Percentiles rank a stretch among this genome's conserved stretches.
Evolutionary conservation across 2,113 vertebrate genomes (phyloP).

Genomic region (Tragelaphus strepsiceros): DNA sequence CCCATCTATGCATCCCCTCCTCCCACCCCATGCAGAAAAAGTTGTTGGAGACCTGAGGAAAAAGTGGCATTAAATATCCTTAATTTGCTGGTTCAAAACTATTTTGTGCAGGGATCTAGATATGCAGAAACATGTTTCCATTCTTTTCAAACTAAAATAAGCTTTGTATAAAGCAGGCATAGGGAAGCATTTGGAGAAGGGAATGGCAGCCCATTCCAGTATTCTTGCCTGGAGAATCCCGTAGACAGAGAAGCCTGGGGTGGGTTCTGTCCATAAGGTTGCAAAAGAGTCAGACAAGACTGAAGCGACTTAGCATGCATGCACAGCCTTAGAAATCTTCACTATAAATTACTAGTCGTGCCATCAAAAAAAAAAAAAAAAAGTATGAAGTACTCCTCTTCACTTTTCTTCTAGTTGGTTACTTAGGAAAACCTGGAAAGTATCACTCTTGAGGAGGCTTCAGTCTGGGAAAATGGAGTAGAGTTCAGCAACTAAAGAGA

Average conservation of each 20-base stretch:
- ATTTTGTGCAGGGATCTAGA: background rate
- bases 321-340: background rate
- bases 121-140: background rate
- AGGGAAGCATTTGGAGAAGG: background rate
- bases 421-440: background rate
- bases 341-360: background rate
- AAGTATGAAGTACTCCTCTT: background rate
- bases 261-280: accelerated
- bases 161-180: background rate
- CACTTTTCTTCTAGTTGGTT: background rate
- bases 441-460: background rate
- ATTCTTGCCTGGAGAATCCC: background rate
- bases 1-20: accelerated
- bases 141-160: background rate
- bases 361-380: no score
- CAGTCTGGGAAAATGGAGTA: background rate
- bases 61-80: background rate
- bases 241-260: background rate
- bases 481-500: background rate
- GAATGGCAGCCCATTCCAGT: background rate
- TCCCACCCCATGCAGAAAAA: accelerated
- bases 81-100: background rate
- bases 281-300: background rate
- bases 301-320: background rate
- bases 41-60: background rate